These are phyloP conservation scores for Anhinga rufa DNA, from an alignment of 2,113 vertebrate species.

Conservation along the genomic window DNA sequence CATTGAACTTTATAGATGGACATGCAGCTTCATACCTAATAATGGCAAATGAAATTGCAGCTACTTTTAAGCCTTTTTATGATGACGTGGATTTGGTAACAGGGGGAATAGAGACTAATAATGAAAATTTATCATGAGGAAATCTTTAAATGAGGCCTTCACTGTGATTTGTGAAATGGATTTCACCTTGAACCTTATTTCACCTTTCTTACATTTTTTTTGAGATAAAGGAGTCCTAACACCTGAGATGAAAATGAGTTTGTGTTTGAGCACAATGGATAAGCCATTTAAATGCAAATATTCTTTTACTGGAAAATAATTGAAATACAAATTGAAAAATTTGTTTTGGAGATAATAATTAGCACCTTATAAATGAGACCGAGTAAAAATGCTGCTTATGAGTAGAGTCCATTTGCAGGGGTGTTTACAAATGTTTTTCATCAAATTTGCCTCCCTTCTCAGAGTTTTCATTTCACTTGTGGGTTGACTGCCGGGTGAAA, in stretches of 20 bases:
- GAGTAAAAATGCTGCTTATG: neutral
- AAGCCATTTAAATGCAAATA: slow-evolving; percentile 42
- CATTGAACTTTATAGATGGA: neutral
- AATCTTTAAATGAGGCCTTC: neutral
- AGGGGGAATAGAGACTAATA: neutral
- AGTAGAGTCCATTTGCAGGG: neutral
- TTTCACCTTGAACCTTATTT: slow-evolving; percentile 23
- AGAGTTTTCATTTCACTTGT: neutral
- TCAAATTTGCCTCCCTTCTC: neutral
- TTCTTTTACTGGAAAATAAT: slow-evolving; percentile 5
- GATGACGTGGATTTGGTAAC: neutral
- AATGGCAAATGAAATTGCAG: neutral
- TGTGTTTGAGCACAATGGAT: neutral
- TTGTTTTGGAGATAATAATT: slow-evolving; percentile 8
- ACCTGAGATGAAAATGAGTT: slow-evolving; percentile 10
- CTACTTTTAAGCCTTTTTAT: neutral
- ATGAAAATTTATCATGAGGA: slow-evolving; percentile 15
- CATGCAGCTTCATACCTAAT: neutral
- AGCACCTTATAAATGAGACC: neutral
- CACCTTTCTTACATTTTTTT: neutral
- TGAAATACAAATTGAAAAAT: neutral
- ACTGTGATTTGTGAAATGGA: neutral
- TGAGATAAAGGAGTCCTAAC: neutral
- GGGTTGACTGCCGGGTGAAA: neutral
- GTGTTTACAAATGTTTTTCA: neutral